Conservation (phyloP, 2,888 invertebrate genomes). For the Branchinecta sandiegonensis region DNA sequence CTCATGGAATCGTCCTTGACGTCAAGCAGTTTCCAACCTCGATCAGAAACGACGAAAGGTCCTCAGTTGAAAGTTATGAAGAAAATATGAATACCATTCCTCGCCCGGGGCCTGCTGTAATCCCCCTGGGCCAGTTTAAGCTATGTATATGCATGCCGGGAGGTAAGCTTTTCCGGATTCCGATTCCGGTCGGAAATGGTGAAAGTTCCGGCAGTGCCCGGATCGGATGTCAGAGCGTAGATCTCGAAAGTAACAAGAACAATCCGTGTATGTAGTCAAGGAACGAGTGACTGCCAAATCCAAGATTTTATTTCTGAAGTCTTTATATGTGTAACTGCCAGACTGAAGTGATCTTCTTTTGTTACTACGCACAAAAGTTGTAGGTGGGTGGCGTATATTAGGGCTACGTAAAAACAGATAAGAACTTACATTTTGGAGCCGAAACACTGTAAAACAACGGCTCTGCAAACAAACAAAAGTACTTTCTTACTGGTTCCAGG, state of each 20-base stretch:
- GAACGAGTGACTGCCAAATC: background rate
- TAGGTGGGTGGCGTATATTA: too few species aligned
- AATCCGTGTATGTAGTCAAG: constrained; percentile 47
- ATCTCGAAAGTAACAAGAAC: constrained; percentile 42
- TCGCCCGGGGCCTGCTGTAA: background rate
- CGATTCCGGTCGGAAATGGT: constrained; percentile 44
- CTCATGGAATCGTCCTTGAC: constrained; percentile 53
- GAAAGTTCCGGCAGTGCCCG: constrained; percentile 32
- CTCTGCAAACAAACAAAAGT: too few species aligned
- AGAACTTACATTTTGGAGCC: too few species aligned
- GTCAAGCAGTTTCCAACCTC: constrained; percentile 48
- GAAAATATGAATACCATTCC: constrained; percentile 16
- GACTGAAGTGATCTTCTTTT: too few species aligned
- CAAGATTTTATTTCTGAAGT: too few species aligned
- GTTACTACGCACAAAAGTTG: too few species aligned
- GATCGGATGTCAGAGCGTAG: constrained; percentile 48
- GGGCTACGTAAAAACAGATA: too few species aligned
- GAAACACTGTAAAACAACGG: too few species aligned
- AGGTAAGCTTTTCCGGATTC: constrained; percentile 64
- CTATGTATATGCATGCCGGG: constrained; percentile 81
- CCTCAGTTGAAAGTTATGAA: background rate
- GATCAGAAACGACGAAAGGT: constrained; percentile 29
- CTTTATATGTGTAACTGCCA: too few species aligned
- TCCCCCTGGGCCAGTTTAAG: constrained; percentile 51
- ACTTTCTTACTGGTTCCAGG: too few species aligned